Evolutionary conservation across 2,113 vertebrate genomes (phyloP), one percentile per base, ranked within the genome.

Genomic region (Notothenia rossii): DNA sequence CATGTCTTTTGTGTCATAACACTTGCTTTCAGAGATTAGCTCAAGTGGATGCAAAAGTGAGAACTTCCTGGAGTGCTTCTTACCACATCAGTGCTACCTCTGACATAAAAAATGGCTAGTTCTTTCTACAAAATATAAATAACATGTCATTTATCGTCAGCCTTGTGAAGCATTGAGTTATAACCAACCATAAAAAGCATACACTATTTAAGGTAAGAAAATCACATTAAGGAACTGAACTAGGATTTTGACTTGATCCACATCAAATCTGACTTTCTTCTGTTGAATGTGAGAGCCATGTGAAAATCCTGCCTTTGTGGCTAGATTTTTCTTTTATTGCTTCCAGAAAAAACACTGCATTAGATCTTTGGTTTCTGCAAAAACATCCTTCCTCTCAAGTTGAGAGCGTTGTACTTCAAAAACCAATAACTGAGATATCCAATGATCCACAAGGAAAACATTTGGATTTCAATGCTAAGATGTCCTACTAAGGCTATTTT

Each of bases 301-400:
- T 51, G 56, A 72, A 68, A 75, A 75, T 10, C 58, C 17, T 53
- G 48, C 20, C 63, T 68, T 51, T 65, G 33, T 12, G 69, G 54
- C 20, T 46, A 9, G 29, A 72, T 60, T 56, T 78, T 18, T 51
- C 43, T 40, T 67, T 20, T 61, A 76, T 20, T 46, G 25, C 43
- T 60, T 22, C 63, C 25, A 70, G 9, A 78, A 45, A 20, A 48
- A 75, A 67, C 56, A 29, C 64, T 73, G 58, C 48, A 75, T 66
- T 62, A n/a, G 53, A 64, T 33, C 53, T 80, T 54, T 56, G 72
- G 71, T 82, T 77, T 78, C 70, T 82, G 56, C n/a, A 33, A 75
- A 86, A 83, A 75, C 83, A 91, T 61, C 22, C 68, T 63, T 69
- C 65, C 56, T 68, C 75, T 78, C 58, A 73, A 60, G 72, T 77